Evolutionary conservation across 1,140 invertebrate genomes (phyloP), one percentile per base, ranked within the genome.

Genomic region (Trialeurodes vaporariorum): DNA sequence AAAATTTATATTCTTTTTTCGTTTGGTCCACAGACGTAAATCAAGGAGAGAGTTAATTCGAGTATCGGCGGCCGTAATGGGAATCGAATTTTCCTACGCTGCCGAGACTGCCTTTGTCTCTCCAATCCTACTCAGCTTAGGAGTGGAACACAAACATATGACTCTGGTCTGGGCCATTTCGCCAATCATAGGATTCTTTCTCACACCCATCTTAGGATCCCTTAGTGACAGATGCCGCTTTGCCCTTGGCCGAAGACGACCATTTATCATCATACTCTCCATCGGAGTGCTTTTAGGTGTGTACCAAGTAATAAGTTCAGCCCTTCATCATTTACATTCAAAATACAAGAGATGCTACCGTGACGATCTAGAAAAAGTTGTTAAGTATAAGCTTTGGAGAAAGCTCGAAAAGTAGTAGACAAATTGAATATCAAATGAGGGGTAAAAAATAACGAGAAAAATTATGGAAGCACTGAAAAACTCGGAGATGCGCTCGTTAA

Each of bases 71-170:
- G 93, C 93, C 0, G 94, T 98, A 0, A 96, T 95, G 88, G 95
- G 96, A 0, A 97, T 98, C 61, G 96, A 98, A 78, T 95, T 98
- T 78, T 96, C 94, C 0, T 98, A 98, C 74, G 93, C 96, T 0
- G 95, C 94, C 0, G 95, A 98, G 80, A 96, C 96, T 0, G 94
- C 95, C 0, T 98, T 98, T 79, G 94, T 98, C 0, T 97, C 93
- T 1, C 95, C 96, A 0, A 96, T 93, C 0, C 79, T 98, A 12
- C 83, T 98, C 0, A 92, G 95, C 80, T 93, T 97, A 66, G 94
- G 95, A 13, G 88, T 97, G 0, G 87, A 90, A 66, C 86, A 94
- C 80, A 82, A 91, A 69, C 89, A 92, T 72, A 97, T 98, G 92
- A 96, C 94, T 0, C 79, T 98, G 34, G 92, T 96, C 22, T 98